A percentile compares a stretch with the other conserved stretches of the same genome.
These are phyloP conservation scores for Murina feae DNA, from an alignment of 2,113 vertebrate genomes.

Conservation along the genomic window DNA sequence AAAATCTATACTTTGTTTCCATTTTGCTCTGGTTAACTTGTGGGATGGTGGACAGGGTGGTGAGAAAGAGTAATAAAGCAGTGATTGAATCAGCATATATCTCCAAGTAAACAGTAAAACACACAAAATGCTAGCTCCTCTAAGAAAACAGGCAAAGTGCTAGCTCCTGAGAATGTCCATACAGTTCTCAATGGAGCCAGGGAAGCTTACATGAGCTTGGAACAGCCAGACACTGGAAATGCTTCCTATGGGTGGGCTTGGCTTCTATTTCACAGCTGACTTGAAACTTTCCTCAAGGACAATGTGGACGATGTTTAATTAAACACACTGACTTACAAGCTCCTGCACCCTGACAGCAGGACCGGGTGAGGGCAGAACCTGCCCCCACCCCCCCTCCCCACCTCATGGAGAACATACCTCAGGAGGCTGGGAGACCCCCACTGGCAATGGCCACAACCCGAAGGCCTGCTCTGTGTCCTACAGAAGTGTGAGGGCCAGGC, in stretches of 20 bases:
- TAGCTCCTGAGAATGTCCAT: neutral
- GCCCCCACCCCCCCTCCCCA: too few species aligned
- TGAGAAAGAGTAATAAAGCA: neutral
- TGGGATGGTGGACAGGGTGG: too few species aligned
- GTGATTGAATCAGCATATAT: neutral
- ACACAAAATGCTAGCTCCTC: neutral
- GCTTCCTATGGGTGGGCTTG: neutral
- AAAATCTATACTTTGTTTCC: slow-evolving; percentile 55
- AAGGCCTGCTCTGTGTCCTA: neutral
- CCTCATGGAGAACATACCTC: neutral
- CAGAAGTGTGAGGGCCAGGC: neutral
- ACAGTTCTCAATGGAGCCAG: neutral
- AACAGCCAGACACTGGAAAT: neutral
- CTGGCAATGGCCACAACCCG: neutral
- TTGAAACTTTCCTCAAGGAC: slow-evolving; percentile 1
- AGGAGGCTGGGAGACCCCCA: neutral
- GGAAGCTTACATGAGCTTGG: neutral
- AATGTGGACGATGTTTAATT: neutral
- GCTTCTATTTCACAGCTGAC: neutral
- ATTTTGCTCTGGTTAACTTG: slow-evolving; percentile 60
- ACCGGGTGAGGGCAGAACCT: too few species aligned
- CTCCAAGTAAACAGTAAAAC: neutral
- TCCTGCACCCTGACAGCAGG: neutral
- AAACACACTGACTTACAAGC: neutral
- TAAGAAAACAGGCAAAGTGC: neutral